Conservation (phyloP, 1,140 invertebrate species). For the Macrocentrus cingulum region DNA sequence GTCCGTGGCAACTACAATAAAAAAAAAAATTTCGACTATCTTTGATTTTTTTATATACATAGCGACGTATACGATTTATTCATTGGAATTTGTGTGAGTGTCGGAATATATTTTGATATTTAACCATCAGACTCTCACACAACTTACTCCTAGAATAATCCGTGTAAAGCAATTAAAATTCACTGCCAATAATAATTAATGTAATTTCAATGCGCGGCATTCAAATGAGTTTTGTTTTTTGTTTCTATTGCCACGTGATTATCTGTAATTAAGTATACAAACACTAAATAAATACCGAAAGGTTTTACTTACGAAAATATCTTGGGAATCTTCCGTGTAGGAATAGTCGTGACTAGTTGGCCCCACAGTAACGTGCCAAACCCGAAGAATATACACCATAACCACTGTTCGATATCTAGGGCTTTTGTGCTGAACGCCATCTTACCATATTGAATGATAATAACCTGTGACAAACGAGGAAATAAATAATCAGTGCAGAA, state of each 20-base stretch:
- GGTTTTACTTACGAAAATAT: slow-evolving; percentile 79
- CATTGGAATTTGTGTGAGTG: slow-evolving; percentile 22
- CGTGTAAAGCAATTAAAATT: neutral
- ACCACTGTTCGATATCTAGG: slow-evolving; percentile 92
- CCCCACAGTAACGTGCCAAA: slow-evolving; percentile 95
- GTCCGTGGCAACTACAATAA: slow-evolving; percentile 15
- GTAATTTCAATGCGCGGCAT: no score
- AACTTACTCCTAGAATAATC: slow-evolving; percentile 23
- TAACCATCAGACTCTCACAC: slow-evolving; percentile 6
- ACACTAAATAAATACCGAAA: slow-evolving; percentile 14
- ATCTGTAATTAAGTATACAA: slow-evolving; percentile 12
- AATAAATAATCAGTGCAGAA: no score
- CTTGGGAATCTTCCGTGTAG: slow-evolving; percentile 93
- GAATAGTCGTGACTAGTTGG: slow-evolving; percentile 94
- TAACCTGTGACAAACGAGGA: slow-evolving; percentile 66
- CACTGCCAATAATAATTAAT: neutral
- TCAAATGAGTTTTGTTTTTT: slow-evolving; percentile 6
- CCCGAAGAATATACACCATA: slow-evolving; percentile 98
- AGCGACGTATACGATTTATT: slow-evolving; percentile 23
- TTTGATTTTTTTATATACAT: slow-evolving; percentile 24
- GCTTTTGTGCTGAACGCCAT: slow-evolving; percentile 93
- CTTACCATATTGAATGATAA: slow-evolving; percentile 97
- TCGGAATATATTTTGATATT: neutral
- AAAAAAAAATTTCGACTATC: slow-evolving; percentile 9
- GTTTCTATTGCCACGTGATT: neutral